Percentiles rank a stretch among this genome's conserved stretches.
phyloP scores from a whole-genome alignment of 2,888 invertebrate genomes.

The Hirtodrosophila trivittata region DNA sequence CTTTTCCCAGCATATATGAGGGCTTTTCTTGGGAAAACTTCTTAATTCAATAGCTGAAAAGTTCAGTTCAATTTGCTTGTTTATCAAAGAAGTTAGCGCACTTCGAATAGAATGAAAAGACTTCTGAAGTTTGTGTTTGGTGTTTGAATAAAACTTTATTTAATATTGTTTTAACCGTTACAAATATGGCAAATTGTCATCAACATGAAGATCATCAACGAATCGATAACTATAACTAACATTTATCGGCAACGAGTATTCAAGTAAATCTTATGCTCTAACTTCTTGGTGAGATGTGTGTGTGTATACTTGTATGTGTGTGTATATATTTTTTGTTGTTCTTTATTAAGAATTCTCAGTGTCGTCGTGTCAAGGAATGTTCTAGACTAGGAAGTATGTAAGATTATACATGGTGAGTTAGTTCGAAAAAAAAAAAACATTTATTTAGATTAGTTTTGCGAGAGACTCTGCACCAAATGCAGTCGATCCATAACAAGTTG shows the following conservation, averaged over 20 bases:
- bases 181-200: slow-evolving; percentile 69
- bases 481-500: slow-evolving; percentile 54
- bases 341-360: background rate
- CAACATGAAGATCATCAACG: slow-evolving; percentile 36
- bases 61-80: too few relatives aligned
- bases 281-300: slow-evolving; percentile 25
- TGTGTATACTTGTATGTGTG: slow-evolving; percentile 17
- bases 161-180: slow-evolving; percentile 63
- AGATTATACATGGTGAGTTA: slow-evolving; percentile 57
- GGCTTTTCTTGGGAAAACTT: too few relatives aligned
- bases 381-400: slow-evolving; percentile 31
- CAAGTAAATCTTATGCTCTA: slow-evolving; percentile 59
- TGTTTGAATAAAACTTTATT: slow-evolving; percentile 75
- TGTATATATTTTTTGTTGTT: slow-evolving; percentile 17
- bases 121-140: slow-evolving; percentile 42
- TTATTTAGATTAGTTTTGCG: slow-evolving; percentile 17
- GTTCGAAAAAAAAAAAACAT: slow-evolving; percentile 49
- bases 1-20: too few relatives aligned
- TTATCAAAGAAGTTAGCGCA: too few relatives aligned
- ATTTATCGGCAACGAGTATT: slow-evolving; percentile 36
- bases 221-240: slow-evolving; percentile 66
- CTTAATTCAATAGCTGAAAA: too few relatives aligned
- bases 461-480: slow-evolving; percentile 46
- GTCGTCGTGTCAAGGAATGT: slow-evolving; percentile 9
- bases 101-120: too few relatives aligned